These are phyloP conservation scores for Speoplatyrhinus poulsoni DNA, from an alignment of 2,113 vertebrate species.

Conservation along the genomic window DNA sequence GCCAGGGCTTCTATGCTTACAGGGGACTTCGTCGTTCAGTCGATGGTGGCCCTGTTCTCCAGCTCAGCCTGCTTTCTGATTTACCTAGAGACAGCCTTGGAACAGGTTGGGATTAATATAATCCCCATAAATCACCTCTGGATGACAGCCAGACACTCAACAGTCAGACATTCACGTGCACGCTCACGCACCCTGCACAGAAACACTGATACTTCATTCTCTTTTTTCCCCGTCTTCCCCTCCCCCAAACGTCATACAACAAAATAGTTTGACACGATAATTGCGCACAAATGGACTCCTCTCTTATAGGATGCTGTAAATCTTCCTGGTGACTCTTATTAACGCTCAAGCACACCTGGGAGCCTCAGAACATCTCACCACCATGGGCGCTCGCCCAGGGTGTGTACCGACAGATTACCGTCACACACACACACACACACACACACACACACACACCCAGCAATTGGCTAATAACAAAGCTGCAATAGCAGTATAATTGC, in stretches of 20 bases:
- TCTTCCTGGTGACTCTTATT: constrained; percentile 37
- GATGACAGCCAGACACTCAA: constrained; percentile 55
- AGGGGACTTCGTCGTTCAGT: constrained; percentile 54
- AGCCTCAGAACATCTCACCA: constrained; percentile 43
- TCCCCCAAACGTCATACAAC: constrained; percentile 27
- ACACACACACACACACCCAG: constrained; percentile 29
- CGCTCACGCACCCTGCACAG: not conserved
- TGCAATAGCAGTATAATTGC: constrained; percentile 44
- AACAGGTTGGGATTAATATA: constrained; percentile 67
- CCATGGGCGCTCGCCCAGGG: constrained; percentile 28
- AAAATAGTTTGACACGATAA: constrained; percentile 56
- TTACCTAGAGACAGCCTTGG: constrained; percentile 54
- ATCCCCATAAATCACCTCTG: constrained; percentile 63
- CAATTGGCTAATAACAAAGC: constrained; percentile 58
- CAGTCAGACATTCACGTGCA: not conserved
- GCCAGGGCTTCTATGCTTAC: constrained; percentile 20
- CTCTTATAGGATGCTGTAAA: constrained; percentile 45
- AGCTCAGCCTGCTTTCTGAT: constrained; percentile 33
- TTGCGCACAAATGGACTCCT: constrained; percentile 43
- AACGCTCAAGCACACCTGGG: constrained; percentile 51
- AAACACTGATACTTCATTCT: constrained; percentile 3
- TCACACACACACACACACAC: not conserved
- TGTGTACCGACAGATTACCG: not conserved
- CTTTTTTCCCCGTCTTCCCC: not conserved
- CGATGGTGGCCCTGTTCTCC: constrained; percentile 48